Evolutionary conservation across 1,140 invertebrate species (phyloP), one percentile per base, ranked within the genome.

Genomic region (Panagrolaimus sp.): DNA sequence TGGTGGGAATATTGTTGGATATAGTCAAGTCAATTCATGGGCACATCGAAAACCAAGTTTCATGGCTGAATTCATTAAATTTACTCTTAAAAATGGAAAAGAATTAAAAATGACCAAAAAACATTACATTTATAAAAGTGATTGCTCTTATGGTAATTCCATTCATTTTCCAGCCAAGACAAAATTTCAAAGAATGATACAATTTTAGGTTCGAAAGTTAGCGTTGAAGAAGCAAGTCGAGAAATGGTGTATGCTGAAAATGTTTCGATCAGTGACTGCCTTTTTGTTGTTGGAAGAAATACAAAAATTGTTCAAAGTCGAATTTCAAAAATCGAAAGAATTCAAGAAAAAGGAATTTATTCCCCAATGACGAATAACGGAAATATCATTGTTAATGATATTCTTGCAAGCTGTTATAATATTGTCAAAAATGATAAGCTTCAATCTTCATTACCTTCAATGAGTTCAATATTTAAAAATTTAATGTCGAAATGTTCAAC

Each of bases 381-480:
- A 14, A 66, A 76, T 67, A 75, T 76, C 14, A 62, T 76, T 15
- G 76, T 73, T 10, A 48, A 76, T 26, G 75, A 68, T 45, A 67
- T 76, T 10, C 65, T 78, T 38, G 71, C 75, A 21, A 75, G 72
- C 28, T 76, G 75, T 43, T 78, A 67, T 43, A 76, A 55, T 43
- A 65, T 76, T 21, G 45, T 71, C 21, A 44, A 62, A 43, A 73
- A 72, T 65, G 32, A 48, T 8, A 48, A 75, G 26, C 48, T 76
- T 12, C 73, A 74, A 68, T 43, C 67, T 17, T 66, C 47, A 14
- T 32, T 77, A 12, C 73, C 68, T 15, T 43, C 43, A 43, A 46
- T 38, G 32, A 38, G 2, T 4, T 7, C 2, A 38, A 38, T 4
- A 38, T 4, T 38, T 38, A 38, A 38, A 7, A 71, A 70, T 68